These are phyloP conservation scores for Alosa alosa DNA, from an alignment of 2,113 vertebrate genomes.

Conservation along the genomic window DNA sequence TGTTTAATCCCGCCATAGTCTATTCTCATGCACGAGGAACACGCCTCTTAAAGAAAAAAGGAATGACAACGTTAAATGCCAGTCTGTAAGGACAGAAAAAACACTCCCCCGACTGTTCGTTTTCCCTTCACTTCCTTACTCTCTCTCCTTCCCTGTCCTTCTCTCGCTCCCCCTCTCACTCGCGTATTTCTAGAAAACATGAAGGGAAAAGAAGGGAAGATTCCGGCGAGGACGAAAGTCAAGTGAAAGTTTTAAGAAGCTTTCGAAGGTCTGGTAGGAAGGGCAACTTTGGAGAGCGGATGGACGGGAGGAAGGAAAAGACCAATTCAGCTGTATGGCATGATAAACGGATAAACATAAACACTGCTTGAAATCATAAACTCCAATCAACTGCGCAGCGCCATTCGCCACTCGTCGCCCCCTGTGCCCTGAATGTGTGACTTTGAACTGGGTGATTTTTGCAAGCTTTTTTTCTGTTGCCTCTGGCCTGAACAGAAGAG, in stretches of 20 bases:
- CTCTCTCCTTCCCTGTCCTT: conserved; percentile 6
- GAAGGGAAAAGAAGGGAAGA: conserved; percentile 46
- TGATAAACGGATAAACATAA: conserved; percentile 30
- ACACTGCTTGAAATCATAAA: conserved; percentile 5
- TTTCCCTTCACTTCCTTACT: conserved; percentile 46
- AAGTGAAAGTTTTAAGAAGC: conserved; percentile 52
- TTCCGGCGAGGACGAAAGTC: conserved; percentile 40
- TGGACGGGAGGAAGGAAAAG: conserved; percentile 48
- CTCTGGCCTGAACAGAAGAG: neutral
- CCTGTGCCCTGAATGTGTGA: conserved; percentile 36
- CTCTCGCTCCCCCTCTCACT: conserved; percentile 33
- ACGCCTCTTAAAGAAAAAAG: conserved; percentile 35
- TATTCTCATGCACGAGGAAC: conserved; percentile 31
- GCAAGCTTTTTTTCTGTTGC: neutral
- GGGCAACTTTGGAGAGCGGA: conserved; percentile 38
- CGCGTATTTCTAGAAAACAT: conserved; percentile 49
- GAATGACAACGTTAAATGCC: conserved; percentile 41
- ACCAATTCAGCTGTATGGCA: conserved; percentile 31
- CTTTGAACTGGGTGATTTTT: conserved; percentile 30
- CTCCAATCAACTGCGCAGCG: conserved; percentile 1
- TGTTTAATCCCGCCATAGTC: conserved; percentile 6
- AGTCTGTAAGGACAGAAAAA: conserved; percentile 34
- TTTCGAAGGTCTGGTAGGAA: conserved; percentile 21
- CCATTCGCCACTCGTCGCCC: neutral
- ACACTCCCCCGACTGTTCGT: conserved; percentile 44